These are phyloP conservation scores for Chaitophorus viminalis DNA, from an alignment of 2,888 invertebrate genomes.

Conservation along the genomic window DNA sequence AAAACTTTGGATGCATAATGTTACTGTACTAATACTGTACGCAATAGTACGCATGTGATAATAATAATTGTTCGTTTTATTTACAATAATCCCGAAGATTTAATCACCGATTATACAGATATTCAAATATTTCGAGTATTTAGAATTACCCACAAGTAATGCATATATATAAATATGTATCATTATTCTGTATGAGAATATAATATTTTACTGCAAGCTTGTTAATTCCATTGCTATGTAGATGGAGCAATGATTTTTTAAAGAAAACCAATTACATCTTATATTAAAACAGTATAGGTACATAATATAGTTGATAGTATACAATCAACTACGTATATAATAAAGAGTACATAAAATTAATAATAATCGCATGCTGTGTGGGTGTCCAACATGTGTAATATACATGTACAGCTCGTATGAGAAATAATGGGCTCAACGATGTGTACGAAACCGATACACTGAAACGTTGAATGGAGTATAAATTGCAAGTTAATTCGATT, in stretches of 20 bases:
- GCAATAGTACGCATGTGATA: too few species aligned
- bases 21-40: too few species aligned
- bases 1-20: not conserved
- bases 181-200: too few species aligned
- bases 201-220: not conserved
- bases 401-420: not conserved
- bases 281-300: not conserved
- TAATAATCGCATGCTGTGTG: not conserved
- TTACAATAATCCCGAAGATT: too few species aligned
- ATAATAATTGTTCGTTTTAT: too few species aligned
- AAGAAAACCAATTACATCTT: not conserved
- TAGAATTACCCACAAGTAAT: too few species aligned
- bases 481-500: not conserved
- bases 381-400: not conserved
- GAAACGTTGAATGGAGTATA: constrained; percentile 1
- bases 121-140: too few species aligned
- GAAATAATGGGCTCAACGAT: not conserved
- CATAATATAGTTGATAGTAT: not conserved
- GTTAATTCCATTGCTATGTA: not conserved
- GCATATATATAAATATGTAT: too few species aligned
- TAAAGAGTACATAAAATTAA: not conserved
- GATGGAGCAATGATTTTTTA: not conserved
- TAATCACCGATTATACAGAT: too few species aligned
- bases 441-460: not conserved
- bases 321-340: too few species aligned